Conservation (phyloP, 1,140 invertebrate species). For the Aphaenogaster rudis region DNA sequence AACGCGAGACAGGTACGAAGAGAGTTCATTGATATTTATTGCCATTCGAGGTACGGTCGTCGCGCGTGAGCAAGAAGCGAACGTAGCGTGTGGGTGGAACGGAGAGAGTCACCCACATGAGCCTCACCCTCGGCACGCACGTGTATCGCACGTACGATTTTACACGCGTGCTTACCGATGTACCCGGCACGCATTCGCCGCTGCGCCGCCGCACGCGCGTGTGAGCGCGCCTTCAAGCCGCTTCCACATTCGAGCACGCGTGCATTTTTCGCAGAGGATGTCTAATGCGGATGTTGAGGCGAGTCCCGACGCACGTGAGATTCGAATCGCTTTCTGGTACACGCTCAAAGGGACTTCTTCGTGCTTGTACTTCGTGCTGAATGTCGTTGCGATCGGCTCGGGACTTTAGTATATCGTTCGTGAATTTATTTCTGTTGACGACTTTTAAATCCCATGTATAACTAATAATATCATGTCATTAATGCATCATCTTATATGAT, state of each 20-base stretch:
- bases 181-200: slow-evolving; percentile 73
- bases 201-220: slow-evolving; percentile 59
- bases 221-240: slow-evolving; percentile 59
- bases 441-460: background rate
- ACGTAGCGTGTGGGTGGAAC: slow-evolving; percentile 74
- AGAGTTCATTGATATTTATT: slow-evolving; percentile 68
- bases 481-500: background rate
- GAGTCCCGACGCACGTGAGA: slow-evolving; percentile 17
- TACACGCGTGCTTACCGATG: slow-evolving; percentile 77
- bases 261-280: background rate
- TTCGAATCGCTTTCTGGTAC: slow-evolving; percentile 15
- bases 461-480: background rate
- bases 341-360: background rate
- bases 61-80: slow-evolving; percentile 55
- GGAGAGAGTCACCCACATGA: slow-evolving; percentile 78
- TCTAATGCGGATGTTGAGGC: slow-evolving; percentile 16
- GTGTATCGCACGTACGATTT: slow-evolving; percentile 74
- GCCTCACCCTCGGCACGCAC: slow-evolving; percentile 75
- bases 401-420: background rate
- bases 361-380: background rate
- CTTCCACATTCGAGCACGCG: slow-evolving; percentile 29
- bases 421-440: background rate
- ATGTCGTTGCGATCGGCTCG: background rate
- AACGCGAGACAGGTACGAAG: slow-evolving; percentile 45
- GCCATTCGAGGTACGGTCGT: slow-evolving; percentile 44